Base-by-base conservation (phyloP, 2,888 invertebrate genomes). In the Nomada lathburiana region DNA sequence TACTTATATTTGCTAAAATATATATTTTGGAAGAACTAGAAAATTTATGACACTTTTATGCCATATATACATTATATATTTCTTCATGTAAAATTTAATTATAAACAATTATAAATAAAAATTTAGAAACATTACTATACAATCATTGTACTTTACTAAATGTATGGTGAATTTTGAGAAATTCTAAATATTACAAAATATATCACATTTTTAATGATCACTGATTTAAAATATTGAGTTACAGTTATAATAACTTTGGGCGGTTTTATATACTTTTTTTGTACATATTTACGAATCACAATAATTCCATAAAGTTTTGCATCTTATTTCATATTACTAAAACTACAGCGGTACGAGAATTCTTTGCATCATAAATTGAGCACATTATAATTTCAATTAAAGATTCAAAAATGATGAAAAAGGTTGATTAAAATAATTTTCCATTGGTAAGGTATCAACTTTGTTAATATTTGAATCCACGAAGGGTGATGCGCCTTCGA, bases 361-460 rank as follows among this genome's bases (percentile, higher is more conserved):
- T 11, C 3, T 73, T 65, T 20, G n/a, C 20, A 23, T n/a, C 16
- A 13, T 44, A 23, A 67, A 11, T 23, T 52, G 26, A 29, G 2
- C 29, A 59, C 62, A 29, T 50, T 53, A 18, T 20, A 52, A 73
- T 18, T 74, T 13, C 70, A 11, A 73, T 85, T 83, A 91, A 76
- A 91, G 85, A 82, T 91, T 91, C 44, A 90, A 84, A 84, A 89
- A 90, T 16, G 88, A 79, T 78, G 88, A 77, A 85, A 91, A 88
- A 11, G 88, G 79, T 50, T 88, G 90, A 47, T 87, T 85, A 60
- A 90, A 87, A 80, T 89, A 91, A 71, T 82, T 90, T 78, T 91
- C 91, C 73, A 90, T 88, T 57, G 85, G 82, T 29, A 88, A 84
- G 23, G 76, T 82, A 69, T 91, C 90, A 36, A 90, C 76, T 73